These are phyloP conservation scores for Ectropis crepuscularia DNA, from an alignment of 2,888 invertebrate genomes.

Conservation along the genomic window DNA sequence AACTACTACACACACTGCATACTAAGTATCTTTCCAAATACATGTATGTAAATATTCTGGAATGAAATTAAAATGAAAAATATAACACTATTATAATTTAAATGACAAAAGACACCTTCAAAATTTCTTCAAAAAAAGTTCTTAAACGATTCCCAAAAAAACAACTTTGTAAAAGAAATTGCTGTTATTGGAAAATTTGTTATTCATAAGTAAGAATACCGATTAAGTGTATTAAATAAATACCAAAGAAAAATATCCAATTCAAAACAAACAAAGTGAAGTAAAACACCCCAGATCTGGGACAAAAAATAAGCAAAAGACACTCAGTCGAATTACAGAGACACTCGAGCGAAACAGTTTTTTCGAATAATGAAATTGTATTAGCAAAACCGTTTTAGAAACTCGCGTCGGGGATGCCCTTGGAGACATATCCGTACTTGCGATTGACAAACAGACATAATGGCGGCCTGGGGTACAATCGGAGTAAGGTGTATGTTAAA, in stretches of 20 bases:
- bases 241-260: constrained; percentile 12
- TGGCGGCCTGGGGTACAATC: constrained; percentile 22
- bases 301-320: constrained; percentile 37
- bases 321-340: constrained; percentile 38
- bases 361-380: constrained; percentile 51
- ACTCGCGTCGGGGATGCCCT: constrained; percentile 20
- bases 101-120: no score
- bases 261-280: constrained; percentile 21
- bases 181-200: no score
- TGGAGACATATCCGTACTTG: constrained; percentile 23
- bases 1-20: no score
- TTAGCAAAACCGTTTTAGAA: constrained; percentile 45
- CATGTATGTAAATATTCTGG: no score
- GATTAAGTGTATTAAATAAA: no score
- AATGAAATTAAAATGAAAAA: no score
- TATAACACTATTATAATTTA: no score
- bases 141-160: no score
- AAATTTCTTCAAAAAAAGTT: no score
- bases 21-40: no score
- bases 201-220: no score
- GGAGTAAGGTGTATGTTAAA: background rate
- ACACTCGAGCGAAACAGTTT: constrained; percentile 35
- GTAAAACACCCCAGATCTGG: constrained; percentile 33
- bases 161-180: no score
- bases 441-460: constrained; percentile 50